These are phyloP conservation scores for Plebejus melissa DNA, from an alignment of 2,888 invertebrate species.

Conservation along the genomic window DNA sequence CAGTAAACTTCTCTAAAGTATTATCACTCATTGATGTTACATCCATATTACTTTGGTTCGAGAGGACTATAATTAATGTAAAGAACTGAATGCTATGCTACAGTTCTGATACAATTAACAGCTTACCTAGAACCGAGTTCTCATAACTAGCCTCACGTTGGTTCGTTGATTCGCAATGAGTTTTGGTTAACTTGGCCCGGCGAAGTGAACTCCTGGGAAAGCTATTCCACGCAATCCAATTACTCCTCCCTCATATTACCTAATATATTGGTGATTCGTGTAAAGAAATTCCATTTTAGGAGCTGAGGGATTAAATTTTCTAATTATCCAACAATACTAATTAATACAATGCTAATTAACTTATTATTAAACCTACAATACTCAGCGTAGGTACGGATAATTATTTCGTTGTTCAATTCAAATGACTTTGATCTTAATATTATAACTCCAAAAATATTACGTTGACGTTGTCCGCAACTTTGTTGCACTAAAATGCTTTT, in stretches of 20 bases:
- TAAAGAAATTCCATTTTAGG: constrained; percentile 54
- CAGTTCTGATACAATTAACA: constrained; percentile 50
- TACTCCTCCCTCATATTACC: constrained; percentile 48
- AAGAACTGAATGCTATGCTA: background rate
- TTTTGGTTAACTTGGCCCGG: constrained; percentile 49
- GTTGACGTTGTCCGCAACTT: too few species aligned
- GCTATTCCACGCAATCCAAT: constrained; percentile 59
- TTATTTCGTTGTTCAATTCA: background rate
- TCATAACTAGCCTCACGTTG: constrained; percentile 43
- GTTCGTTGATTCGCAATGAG: constrained; percentile 44
- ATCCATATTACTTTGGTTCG: background rate
- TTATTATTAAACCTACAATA: background rate
- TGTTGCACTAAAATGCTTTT: too few species aligned
- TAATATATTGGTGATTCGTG: constrained; percentile 49
- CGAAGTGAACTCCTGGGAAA: constrained; percentile 45
- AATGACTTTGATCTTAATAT: background rate
- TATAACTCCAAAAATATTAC: too few species aligned
- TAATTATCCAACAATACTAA: background rate
- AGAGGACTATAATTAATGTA: background rate
- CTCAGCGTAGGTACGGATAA: background rate
- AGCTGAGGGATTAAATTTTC: constrained; percentile 42
- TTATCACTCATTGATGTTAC: background rate
- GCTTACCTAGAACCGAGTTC: constrained; percentile 46
- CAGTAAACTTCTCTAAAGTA: too few species aligned
- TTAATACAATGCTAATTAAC: background rate